Conservation (phyloP, 2,888 invertebrate species). For the Drosophila ezoana region DNA sequence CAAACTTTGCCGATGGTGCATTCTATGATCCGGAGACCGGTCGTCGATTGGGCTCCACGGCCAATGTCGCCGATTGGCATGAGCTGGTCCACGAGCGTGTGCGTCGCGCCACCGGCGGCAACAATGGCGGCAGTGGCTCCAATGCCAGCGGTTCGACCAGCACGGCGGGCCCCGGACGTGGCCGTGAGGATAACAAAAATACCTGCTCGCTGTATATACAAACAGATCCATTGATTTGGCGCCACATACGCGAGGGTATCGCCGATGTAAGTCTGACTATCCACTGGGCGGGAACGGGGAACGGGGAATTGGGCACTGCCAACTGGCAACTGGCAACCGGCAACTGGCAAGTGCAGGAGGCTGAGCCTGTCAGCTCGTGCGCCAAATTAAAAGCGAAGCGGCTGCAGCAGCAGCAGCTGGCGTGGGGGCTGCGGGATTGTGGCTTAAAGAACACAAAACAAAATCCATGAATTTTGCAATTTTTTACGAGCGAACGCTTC, state of each 20-base stretch:
- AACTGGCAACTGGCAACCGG: not conserved
- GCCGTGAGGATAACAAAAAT: constrained; percentile 90
- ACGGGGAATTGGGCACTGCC: not conserved
- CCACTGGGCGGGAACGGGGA: not conserved
- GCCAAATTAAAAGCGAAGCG: constrained; percentile 62
- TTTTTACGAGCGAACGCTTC: constrained; percentile 68
- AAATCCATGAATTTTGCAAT: constrained; percentile 70
- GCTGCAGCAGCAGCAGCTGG: not conserved
- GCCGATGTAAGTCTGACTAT: constrained; percentile 88
- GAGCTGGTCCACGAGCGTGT: constrained; percentile 85
- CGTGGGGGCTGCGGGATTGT: constrained; percentile 3
- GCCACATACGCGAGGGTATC: constrained; percentile 93
- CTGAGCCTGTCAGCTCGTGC: constrained; percentile 27
- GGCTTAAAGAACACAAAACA: constrained; percentile 44
- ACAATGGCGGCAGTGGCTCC: constrained; percentile 81
- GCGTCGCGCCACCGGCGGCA: constrained; percentile 84
- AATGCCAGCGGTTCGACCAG: constrained; percentile 80
- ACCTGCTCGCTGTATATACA: constrained; percentile 98
- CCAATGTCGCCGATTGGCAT: constrained; percentile 85
- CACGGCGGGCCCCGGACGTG: constrained; percentile 76
- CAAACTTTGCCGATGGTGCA: constrained; percentile 86
- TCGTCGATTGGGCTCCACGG: constrained; percentile 70
- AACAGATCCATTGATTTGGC: constrained; percentile 99
- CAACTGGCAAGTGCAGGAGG: not conserved
- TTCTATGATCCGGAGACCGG: constrained; percentile 83